Evolutionary conservation across 2,888 invertebrate genomes (phyloP), one percentile per base, ranked within the genome.

Genomic region (Drosophila mimica): DNA sequence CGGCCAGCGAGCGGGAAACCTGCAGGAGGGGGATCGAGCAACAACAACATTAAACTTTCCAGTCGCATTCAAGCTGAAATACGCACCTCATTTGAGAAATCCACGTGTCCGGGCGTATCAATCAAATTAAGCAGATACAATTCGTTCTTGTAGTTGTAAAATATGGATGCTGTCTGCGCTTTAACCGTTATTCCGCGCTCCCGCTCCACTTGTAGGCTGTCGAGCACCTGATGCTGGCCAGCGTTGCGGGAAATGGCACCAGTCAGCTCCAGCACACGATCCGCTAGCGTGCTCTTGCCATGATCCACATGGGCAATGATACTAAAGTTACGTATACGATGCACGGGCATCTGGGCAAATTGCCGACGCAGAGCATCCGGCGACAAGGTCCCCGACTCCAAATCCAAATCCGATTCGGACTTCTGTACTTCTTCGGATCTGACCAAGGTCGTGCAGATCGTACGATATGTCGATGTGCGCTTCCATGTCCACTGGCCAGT

Each of bases 251-350:
- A 95, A 65, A 97, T 95, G 0, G 96, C 96, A 79, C 98, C 99
- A 25, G 99, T 98, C 63, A 97, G 93, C 95, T 99, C 99, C 17
- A 99, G 93, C n/a, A 99, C 93, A 65, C 99, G 94, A 92, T 99
- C 99, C 1, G 99, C 99, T 68, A 99, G 93, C 0, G 99, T 99
- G 93, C 98, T 98, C 94, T 99, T 99, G 0, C 99, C 99, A 94
- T 99, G 99, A 93, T 99, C 99, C 2, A 99, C 97, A 93, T 99
- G 99, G n/a, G 99, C 99, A 75, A 99, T 98, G 88, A 99, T 99
- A 93, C 98, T 97, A 91, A 99, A 99, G 93, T 99, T 99, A 67
- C 99, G 94, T 51, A 98, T 98, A 17, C 91, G 89, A 9, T 92
- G 83, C 33, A 91, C 87, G 0, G 93, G 92, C 61, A 92, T 92